Base-by-base conservation (phyloP, 2,113 vertebrate species). In the Ivindomyrus marchei region DNA sequence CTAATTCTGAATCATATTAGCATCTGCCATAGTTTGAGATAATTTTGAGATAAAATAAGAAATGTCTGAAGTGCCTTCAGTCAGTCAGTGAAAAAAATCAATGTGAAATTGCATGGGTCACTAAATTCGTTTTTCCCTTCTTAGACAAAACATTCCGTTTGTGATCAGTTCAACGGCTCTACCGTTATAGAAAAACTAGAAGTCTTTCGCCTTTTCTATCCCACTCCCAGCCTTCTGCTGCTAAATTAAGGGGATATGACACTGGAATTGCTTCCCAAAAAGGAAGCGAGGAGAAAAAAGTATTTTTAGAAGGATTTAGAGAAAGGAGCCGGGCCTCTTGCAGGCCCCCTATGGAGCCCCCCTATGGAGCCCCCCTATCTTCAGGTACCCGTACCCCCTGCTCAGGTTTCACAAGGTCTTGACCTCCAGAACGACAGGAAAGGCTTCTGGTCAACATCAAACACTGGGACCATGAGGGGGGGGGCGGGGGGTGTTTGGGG, bases 381-480 rank as follows among this genome's bases (percentile, higher is more conserved):
- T 93, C 93, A 95, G 95, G 94, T 95, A 94, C 92, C 86, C 87
- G 42, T 49, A 62, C 80, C 15, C 89, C 56, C 53, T 88, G 89
- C 58, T 89, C 52, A 66, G 77, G 90, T 91, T 91, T 70, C 91
- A 49, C 92, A 91, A 92, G 92, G 89, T 94, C 91, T 89, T 90
- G 90, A 91, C 91, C 86, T 42, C 70, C 27, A 46, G 90, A 92
- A 89, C 92, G 92, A 94, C 95, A 93, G 92, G 94, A 95, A 95
- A 93, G 92, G 70, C 50, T 89, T 88, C 36, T 66, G 87, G 47
- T 74, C 87, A 88, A 95, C 95, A 94, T 96, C 95, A 96, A 96
- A 96, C 92, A 89, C 50, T 2, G 83, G 70, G 49, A 17, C 91
- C 88, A 91, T 94, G 94, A 95, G 95, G 94, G 93, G 95, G 53